Conservation (phyloP, 2,797 vertebrate species). For the Aplochiton taeniatus region DNA sequence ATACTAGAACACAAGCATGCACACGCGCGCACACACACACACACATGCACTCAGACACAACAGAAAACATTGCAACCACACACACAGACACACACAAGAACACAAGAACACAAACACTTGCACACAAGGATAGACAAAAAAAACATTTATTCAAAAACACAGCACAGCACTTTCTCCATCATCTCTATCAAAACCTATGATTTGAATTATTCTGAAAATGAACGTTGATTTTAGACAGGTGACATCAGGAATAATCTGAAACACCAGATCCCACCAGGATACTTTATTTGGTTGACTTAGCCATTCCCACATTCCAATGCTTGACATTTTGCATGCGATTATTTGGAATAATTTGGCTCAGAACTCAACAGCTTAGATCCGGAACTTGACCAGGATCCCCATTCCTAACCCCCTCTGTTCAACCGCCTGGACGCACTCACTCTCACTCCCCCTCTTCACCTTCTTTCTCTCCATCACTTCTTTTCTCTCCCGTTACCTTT, state of each 20-base stretch:
- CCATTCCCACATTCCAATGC: not conserved
- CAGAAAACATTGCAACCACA: not conserved
- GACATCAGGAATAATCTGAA: not conserved
- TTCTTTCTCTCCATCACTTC: too few species aligned
- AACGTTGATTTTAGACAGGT: not conserved
- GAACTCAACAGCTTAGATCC: not conserved
- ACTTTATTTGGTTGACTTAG: not conserved
- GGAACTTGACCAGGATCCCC: not conserved
- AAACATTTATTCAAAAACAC: not conserved
- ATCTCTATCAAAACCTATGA: not conserved
- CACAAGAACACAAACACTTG: not conserved
- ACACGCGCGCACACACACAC: not conserved
- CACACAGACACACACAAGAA: not conserved
- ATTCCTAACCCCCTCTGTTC: conserved; percentile 32
- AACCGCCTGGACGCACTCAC: too few species aligned
- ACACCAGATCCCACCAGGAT: not conserved
- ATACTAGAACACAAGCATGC: too few species aligned
- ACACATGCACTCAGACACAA: not conserved
- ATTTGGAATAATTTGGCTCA: not conserved
- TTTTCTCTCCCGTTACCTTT: too few species aligned
- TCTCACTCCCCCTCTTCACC: conserved; percentile 14
- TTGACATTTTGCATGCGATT: not conserved
- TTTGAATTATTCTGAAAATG: too few species aligned
- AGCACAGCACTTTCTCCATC: not conserved
- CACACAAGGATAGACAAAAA: conserved; percentile 4